phyloP scores from a whole-genome alignment of 2,113 vertebrate genomes.

The Gobius niger region DNA sequence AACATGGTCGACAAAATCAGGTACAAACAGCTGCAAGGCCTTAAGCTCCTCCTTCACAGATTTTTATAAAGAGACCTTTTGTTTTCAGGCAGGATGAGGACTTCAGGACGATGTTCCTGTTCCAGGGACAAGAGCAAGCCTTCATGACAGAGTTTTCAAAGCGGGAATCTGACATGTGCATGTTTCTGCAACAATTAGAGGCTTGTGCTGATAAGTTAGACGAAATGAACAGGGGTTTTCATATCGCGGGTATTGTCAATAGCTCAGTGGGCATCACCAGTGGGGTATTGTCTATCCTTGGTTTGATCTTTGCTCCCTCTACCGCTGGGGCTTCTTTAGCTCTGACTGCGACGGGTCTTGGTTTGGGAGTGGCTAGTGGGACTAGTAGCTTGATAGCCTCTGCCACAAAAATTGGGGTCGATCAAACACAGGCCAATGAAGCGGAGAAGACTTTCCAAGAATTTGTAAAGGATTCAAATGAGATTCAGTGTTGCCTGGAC shows the following conservation, averaged over 20 bases:
- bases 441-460: conserved; percentile 24
- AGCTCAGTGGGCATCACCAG: conserved; percentile 53
- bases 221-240: conserved; percentile 49
- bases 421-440: conserved; percentile 20
- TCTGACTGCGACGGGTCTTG: conserved; percentile 28
- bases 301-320: conserved; percentile 48
- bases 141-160: conserved; percentile 37
- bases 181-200: conserved; percentile 35
- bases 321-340: conserved; percentile 47
- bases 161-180: conserved; percentile 25
- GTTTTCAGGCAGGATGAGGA: conserved; percentile 27
- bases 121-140: background rate
- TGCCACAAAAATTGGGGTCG: conserved; percentile 34
- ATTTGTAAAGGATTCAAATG: conserved; percentile 40
- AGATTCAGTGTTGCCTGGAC: conserved; percentile 28
- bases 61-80: too few relatives aligned
- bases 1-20: too few relatives aligned
- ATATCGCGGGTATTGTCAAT: conserved; percentile 56
- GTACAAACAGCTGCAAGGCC: too few relatives aligned
- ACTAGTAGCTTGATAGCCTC: conserved; percentile 37
- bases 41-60: too few relatives aligned
- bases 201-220: conserved; percentile 30
- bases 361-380: conserved; percentile 41
- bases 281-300: conserved; percentile 48
- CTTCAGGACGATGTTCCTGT: conserved; percentile 47